Evolutionary conservation across 2,113 vertebrate genomes (phyloP), one percentile per base, ranked within the genome.

Genomic region (Colinus virginianus): DNA sequence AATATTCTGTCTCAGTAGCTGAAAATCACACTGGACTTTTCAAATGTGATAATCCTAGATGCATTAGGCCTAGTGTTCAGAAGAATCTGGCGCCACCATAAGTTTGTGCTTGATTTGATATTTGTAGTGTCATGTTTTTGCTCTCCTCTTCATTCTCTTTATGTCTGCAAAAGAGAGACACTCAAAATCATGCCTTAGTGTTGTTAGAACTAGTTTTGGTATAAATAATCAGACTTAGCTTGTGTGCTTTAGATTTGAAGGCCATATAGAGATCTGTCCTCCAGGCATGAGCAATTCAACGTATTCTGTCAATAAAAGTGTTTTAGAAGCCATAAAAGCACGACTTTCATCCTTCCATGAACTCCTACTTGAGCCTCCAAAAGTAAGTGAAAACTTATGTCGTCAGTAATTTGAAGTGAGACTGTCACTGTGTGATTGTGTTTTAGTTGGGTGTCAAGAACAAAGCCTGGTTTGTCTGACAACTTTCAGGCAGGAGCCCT

Each of bases 271-370:
- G 34, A 97, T 98, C 59, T 99, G 99, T 88, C 98, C 99, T 48
- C 99, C 99, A 74, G 99, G 99, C 84, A 98, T 99, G 98, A 99
- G 97, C 87, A 98, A 98, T 94, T 98, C 99, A 40, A 98, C 98
- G 14, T 99, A 99, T 84, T 98, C 98, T 1, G 99, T 99, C 96
- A 99, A 98, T 94, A 99, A 98, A 97, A 99, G 98, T 96, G 99
- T 99, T 92, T 97, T 99, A 90, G 98, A 99, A 97, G 99, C 99
- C 72, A 99, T 99, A 96, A 98, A 98, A 97, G 98, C 98, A 87
- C 94, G 98, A 95, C 98, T 99, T 78, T 98, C 98, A 89, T 98
- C 99, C 94, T 99, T 99, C 95, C 99, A 99, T 88, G 98, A 99
- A 93, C 98, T 99, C 90, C 97, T 99, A 21, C 98, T 99, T 66